These are phyloP conservation scores for Meteorus colon DNA, from an alignment of 2,888 invertebrate genomes.

Conservation along the genomic window DNA sequence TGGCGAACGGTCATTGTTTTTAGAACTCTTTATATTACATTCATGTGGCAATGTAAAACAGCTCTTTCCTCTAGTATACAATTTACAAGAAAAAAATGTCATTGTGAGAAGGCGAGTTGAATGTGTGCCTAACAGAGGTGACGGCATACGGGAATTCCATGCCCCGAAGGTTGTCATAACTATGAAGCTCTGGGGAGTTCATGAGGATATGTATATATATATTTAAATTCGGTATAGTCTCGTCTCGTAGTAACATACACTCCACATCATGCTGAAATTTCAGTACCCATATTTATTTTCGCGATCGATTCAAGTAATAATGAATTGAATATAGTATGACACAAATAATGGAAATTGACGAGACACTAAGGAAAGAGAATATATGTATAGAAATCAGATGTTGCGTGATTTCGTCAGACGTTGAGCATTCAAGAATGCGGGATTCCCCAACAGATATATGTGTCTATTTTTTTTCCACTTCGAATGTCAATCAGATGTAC, in stretches of 20 bases:
- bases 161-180: constrained; percentile 28
- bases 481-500: not conserved
- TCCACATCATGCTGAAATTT: too few species aligned
- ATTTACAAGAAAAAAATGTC: constrained; percentile 11
- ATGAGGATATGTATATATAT: not conserved
- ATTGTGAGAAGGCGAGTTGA: constrained; percentile 12
- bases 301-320: not conserved
- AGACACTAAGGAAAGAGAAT: not conserved
- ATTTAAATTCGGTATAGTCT: not conserved
- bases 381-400: not conserved
- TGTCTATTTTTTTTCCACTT: not conserved
- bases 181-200: not conserved
- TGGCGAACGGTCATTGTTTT: constrained; percentile 30
- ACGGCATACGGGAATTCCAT: constrained; percentile 59
- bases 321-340: not conserved
- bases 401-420: constrained; percentile 14
- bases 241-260: too few species aligned
- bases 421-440: constrained; percentile 16
- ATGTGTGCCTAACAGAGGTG: constrained; percentile 44
- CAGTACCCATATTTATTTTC: not conserved
- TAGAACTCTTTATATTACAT: not conserved
- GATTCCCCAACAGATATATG: constrained; percentile 21
- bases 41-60: not conserved
- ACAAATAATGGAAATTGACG: not conserved
- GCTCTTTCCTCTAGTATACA: constrained; percentile 20